A percentile compares a stretch with the other conserved stretches of the same genome.
Conservation (phyloP, 2,888 invertebrate genomes). For the Tethea ocularis region DNA sequence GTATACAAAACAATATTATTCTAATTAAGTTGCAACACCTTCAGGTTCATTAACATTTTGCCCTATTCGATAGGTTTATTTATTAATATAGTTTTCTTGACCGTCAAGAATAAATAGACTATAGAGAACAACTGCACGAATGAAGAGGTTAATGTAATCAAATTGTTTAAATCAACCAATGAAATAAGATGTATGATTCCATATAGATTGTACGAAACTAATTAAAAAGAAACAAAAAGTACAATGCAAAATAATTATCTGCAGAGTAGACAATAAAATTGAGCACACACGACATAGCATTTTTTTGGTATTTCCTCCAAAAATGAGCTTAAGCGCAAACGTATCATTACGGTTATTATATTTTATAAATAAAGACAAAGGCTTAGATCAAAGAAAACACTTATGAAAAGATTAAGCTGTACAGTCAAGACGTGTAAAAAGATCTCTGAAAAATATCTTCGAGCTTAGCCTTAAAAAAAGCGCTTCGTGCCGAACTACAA, state of each 20-base stretch:
- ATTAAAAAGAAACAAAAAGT: too few species aligned
- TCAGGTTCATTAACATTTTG: neutral
- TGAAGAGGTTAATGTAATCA: too few species aligned
- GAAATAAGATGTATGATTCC: too few species aligned
- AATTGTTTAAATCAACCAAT: too few species aligned
- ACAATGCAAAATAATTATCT: neutral
- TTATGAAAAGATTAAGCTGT: neutral
- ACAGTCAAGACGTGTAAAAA: neutral
- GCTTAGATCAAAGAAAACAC: neutral
- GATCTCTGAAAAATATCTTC: neutral
- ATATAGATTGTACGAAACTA: too few species aligned
- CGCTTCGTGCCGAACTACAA: too few species aligned
- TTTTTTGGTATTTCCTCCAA: neutral
- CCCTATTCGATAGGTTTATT: neutral
- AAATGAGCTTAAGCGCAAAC: neutral
- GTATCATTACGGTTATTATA: neutral
- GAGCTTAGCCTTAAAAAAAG: too few species aligned
- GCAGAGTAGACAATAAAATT: neutral
- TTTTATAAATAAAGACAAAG: neutral
- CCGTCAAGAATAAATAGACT: neutral
- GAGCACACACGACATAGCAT: neutral
- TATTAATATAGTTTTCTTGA: too few species aligned
- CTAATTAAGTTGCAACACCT: neutral
- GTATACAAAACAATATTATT: neutral
- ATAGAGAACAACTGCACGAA: too few species aligned